These are phyloP conservation scores for Simalia tracyae DNA, from an alignment of 2,797 vertebrate species.

Conservation along the genomic window DNA sequence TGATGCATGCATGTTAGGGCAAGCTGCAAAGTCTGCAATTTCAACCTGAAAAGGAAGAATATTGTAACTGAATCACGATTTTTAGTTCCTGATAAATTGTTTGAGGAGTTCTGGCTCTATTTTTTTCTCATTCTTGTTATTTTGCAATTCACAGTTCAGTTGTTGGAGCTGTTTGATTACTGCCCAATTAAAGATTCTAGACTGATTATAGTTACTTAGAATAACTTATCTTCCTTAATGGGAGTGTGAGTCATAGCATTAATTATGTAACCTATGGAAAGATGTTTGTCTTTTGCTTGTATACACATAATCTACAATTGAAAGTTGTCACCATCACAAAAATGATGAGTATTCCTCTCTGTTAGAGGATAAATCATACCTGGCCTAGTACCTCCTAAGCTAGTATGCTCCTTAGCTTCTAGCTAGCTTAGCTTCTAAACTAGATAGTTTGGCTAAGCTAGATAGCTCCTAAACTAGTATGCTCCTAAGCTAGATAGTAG, in stretches of 20 bases:
- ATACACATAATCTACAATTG: not conserved
- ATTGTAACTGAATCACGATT: not conserved
- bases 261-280: not conserved
- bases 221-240: not conserved
- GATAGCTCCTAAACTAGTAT: too few relatives aligned
- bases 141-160: not conserved
- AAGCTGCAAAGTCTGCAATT: not conserved
- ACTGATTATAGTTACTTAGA: not conserved
- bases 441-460: too few relatives aligned
- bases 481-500: too few relatives aligned
- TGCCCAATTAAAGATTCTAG: not conserved
- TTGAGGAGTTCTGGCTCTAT: not conserved
- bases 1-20: not conserved
- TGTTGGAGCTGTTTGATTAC: not conserved
- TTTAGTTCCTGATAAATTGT: not conserved
- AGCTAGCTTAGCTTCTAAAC: too few relatives aligned
- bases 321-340: not conserved
- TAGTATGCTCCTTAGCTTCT: too few relatives aligned
- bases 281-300: not conserved
- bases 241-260: not conserved
- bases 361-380: not conserved
- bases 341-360: not conserved
- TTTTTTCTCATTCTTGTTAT: not conserved
- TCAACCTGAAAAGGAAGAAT: not conserved
- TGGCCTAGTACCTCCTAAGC: not conserved